Evolutionary conservation across 2,113 vertebrate species (phyloP), one percentile per base, ranked within the genome.

Genomic region (Oncorhynchus keta): DNA sequence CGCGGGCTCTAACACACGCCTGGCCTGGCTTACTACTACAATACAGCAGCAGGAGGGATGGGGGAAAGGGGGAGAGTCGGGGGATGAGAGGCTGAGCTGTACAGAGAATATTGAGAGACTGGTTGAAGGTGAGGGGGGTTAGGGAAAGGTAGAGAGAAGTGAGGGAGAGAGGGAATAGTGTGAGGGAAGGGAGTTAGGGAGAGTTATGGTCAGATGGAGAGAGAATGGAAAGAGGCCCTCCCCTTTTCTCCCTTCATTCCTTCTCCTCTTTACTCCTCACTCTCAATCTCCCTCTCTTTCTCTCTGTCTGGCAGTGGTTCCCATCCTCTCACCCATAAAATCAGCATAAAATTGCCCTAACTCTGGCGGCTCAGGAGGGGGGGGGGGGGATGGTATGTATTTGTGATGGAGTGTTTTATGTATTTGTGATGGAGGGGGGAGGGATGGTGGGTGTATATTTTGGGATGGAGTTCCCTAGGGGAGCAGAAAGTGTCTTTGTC

Each of bases 301-400:
- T 68, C 64, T 64, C 76, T 77, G 70, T 55, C 74, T 76, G 78
- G 35, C 84, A 85, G 82, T 9, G n/a, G 74, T 94, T 95, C 90
- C 85, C 90, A 92, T 92, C 87, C 87, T 91, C 88, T 95, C 92
- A 94, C 83, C 91, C 92, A 90, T 92, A 93, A 95, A 95, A 95
- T 95, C 81, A 90, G 92, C 92, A 94, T 93, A 90, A 95, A 94
- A 94, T 94, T 91, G 90, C 89, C 89, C 89, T 90, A 89, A 89
- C 84, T 77, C 91, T 90, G 83, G 83, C 87, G 86, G 84, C 92
- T 94, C 85, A 91, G 89, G 82, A 83, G 68, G 72, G 79, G 68
- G 78, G 59, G 62, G 74, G 45, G 8, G 14, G 51, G 59, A 0
- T 1, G 51, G 13, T 30, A 12, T 26, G 22, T 22, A 22, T 62